Evolutionary conservation across 2,113 vertebrate genomes (phyloP).

Genomic region (Cyphomyrus discorhynchus): DNA sequence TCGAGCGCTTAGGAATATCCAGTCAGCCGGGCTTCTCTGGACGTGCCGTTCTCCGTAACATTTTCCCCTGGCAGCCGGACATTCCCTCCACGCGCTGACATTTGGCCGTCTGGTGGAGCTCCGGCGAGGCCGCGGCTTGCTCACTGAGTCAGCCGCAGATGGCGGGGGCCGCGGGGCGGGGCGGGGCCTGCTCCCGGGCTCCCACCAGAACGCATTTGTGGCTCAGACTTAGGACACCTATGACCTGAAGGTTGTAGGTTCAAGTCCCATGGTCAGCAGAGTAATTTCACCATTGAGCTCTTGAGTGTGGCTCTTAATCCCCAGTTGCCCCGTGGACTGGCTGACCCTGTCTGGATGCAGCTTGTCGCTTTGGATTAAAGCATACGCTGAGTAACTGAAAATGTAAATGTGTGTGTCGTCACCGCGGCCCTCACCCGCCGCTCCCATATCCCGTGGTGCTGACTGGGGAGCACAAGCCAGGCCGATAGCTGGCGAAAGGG

Average conservation of each 20-base stretch:
- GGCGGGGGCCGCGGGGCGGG: background rate
- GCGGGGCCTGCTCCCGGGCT: background rate
- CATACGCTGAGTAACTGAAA: background rate
- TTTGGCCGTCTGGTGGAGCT: background rate
- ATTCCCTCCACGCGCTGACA: background rate
- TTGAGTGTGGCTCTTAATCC: background rate
- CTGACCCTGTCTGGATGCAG: background rate
- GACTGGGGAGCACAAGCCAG: background rate
- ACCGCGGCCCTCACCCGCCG: background rate
- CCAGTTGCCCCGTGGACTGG: background rate
- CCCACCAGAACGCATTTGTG: background rate
- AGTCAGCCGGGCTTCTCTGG: background rate
- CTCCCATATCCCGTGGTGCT: background rate
- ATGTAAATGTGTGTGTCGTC: background rate
- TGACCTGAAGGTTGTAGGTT: background rate
- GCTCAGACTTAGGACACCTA: background rate
- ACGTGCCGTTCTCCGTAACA: background rate
- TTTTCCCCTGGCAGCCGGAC: background rate
- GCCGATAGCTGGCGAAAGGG: background rate
- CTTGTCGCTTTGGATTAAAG: background rate
- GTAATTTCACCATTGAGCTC: background rate
- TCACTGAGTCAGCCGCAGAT: background rate
- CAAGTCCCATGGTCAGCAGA: background rate
- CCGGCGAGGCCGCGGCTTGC: background rate
- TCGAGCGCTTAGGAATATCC: background rate